Evolutionary conservation across 2,113 vertebrate genomes (phyloP).

Genomic region (Gorsachius goisagi): DNA sequence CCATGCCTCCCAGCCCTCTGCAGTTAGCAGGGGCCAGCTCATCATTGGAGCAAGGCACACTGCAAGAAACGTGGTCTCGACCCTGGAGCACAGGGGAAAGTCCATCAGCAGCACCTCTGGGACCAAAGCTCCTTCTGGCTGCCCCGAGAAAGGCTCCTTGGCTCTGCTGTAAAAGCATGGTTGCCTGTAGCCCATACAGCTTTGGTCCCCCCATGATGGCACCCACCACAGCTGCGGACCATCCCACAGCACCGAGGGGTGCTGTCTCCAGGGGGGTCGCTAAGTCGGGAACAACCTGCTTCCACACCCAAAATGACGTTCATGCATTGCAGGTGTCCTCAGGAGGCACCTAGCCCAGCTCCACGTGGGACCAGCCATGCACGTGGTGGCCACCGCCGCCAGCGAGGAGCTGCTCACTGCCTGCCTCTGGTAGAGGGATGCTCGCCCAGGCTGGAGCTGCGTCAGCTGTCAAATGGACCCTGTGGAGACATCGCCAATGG

Average conservation of each 20-base stretch:
- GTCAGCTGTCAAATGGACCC: neutral
- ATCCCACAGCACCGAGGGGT: neutral
- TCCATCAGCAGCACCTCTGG: neutral
- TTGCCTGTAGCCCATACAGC: neutral
- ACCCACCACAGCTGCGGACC: neutral
- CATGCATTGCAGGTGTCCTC: neutral
- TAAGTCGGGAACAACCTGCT: neutral
- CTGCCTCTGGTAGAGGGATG: neutral
- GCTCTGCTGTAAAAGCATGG: neutral
- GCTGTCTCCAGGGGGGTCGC: neutral
- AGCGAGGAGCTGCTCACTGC: neutral
- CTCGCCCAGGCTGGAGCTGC: neutral
- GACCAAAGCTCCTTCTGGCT: neutral
- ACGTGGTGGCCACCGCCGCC: accelerated
- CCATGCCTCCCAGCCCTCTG: neutral
- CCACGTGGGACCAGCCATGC: neutral
- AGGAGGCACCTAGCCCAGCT: neutral
- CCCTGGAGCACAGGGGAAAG: neutral
- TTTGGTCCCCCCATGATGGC: neutral
- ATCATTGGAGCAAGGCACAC: accelerated
- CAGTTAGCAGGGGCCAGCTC: neutral
- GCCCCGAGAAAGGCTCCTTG: neutral
- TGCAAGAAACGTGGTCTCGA: neutral
- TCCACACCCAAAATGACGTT: neutral
- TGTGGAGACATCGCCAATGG: neutral